A percentile compares a stretch with the other conserved stretches of the same genome.
Evolutionary conservation across 2,888 invertebrate genomes (phyloP).

Genomic region (Oscheius onirici): DNA sequence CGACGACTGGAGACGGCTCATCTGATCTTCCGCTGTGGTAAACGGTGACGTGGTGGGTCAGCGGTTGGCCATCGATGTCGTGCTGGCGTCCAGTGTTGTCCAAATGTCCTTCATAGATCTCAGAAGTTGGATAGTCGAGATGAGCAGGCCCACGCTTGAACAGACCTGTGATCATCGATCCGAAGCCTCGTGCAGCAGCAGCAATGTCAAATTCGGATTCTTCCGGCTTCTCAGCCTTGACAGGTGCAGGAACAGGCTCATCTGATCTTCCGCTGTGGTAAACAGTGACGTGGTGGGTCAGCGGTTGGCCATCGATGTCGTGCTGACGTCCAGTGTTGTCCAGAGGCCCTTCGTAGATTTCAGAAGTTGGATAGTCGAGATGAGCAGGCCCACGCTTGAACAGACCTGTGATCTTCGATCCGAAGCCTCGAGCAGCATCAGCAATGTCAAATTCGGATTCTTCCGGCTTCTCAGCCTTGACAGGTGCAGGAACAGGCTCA

Average conservation of each 20-base stretch:
- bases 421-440: constrained; percentile 34
- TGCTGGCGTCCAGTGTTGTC: constrained; percentile 39
- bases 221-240: constrained; percentile 11
- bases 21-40: too few species aligned
- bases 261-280: constrained; percentile 38
- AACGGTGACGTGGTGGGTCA: constrained; percentile 39
- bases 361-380: constrained; percentile 46
- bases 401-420: constrained; percentile 39
- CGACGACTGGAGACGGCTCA: background rate
- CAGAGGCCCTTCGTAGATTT: constrained; percentile 44
- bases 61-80: constrained; percentile 44
- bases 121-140: constrained; percentile 43
- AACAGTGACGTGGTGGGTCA: constrained; percentile 42
- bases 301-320: constrained; percentile 42
- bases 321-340: constrained; percentile 35
- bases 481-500: constrained; percentile 31
- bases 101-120: constrained; percentile 38
- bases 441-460: constrained; percentile 18
- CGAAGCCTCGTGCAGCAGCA: constrained; percentile 32
- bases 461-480: constrained; percentile 22
- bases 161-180: constrained; percentile 25
- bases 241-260: constrained; percentile 25
- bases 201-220: constrained; percentile 20
- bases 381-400: constrained; percentile 49
- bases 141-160: constrained; percentile 38